Percentiles rank a stretch among this genome's conserved stretches.
Conservation (phyloP, 2,888 invertebrate genomes). For the Stratiomys singularior region DNA sequence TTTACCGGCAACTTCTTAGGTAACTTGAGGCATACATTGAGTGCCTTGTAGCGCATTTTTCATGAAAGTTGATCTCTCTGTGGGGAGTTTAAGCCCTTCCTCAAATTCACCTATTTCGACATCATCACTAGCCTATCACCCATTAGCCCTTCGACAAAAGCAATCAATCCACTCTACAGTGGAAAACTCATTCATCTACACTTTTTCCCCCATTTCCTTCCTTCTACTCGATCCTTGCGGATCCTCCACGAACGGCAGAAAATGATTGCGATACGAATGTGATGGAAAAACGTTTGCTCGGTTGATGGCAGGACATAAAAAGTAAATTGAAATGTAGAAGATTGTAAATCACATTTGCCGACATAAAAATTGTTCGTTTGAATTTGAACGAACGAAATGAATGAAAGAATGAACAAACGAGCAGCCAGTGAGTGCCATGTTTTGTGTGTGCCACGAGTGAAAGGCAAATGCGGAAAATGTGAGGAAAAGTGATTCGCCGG, state of each 20-base stretch:
- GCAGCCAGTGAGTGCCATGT: not conserved
- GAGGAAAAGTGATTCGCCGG: too few relatives aligned
- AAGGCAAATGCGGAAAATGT: too few relatives aligned
- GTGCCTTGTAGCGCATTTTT: too few relatives aligned
- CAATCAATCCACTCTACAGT: constrained; percentile 19
- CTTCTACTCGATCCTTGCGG: not conserved
- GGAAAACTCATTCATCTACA: not conserved
- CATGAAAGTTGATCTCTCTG: too few relatives aligned
- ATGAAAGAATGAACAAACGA: not conserved
- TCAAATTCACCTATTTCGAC: too few relatives aligned
- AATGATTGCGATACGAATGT: not conserved
- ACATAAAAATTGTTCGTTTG: constrained; percentile 44
- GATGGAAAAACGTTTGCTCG: constrained; percentile 18
- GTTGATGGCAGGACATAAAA: constrained; percentile 44
- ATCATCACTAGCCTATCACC: not conserved
- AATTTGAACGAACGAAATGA: constrained; percentile 16
- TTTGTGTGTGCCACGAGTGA: too few relatives aligned
- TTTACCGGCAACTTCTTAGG: too few relatives aligned
- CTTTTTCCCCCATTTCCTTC: not conserved
- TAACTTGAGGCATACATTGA: too few relatives aligned
- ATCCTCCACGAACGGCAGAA: not conserved
- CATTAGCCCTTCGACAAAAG: constrained; percentile 3
- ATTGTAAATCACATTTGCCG: constrained; percentile 42
- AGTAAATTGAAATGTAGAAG: constrained; percentile 46
- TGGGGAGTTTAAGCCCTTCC: too few relatives aligned